Evolutionary conservation across 1,140 invertebrate genomes (phyloP), one percentile per base, ranked within the genome.

Genomic region (Chrysomallon squamiferum): DNA sequence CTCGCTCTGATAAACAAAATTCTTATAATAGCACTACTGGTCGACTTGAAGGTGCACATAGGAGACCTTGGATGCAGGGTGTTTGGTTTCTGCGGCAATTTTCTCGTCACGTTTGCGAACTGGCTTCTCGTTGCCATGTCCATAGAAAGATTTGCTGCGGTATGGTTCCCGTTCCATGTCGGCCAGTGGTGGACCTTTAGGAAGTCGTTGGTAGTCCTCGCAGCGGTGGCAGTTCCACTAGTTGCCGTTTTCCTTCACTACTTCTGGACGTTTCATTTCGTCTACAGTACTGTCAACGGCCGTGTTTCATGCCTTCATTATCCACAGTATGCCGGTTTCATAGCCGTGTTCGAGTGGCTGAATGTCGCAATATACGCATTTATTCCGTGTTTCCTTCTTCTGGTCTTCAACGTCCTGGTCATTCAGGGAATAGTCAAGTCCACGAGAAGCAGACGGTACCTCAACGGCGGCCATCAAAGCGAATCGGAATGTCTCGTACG

Each of bases 121-220:
- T 81, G 79, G 79, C 52, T 81, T 18, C 67, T 81, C 1, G 79
- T 81, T 15, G 66, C 71, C 25, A 76, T 79, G 73, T 77, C 77
- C 3, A 52, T 75, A 3, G 73, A 77, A 62, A 45, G 73, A 25
- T 81, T 76, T 54, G 65, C 79, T 11, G 79, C 79, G 18, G 74
- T 81, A 7, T 77, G 72, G 70, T 79, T 79, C 32, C 79, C 79
- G 0, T 62, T 81, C 1, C 68, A 72, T 32, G 74, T 81, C 0
- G 72, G 69, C 25, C 69, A 73, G 30, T 62, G 77, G 27, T 81
- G 76, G 62, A 69, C 71, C 18, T 71, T 68, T 25, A 66, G 43
- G 32, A 74, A 71, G 18, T 72, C 75, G 22, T 35, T 68, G 9
- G 20, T 69, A 1, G 64, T 66, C 1, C 56, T 81, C 38, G 32